phyloP scores from a whole-genome alignment of 2,888 invertebrate genomes.

The Diplolepis rosae region DNA sequence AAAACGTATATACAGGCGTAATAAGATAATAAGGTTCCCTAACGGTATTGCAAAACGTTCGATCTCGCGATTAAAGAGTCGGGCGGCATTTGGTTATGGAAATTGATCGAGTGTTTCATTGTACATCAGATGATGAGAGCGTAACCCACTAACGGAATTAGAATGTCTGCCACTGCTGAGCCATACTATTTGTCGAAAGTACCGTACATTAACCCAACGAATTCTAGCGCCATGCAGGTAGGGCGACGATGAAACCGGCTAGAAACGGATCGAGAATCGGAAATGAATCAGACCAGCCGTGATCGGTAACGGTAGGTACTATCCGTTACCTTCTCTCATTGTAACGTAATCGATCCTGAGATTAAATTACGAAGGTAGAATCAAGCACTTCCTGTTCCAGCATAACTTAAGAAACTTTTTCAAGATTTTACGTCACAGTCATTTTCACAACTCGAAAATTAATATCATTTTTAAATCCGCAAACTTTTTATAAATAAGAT shows the following conservation, averaged over 20 bases:
- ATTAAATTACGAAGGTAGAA: slow-evolving; percentile 12
- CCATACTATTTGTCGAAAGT: neutral
- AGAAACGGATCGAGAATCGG: slow-evolving; percentile 51
- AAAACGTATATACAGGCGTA: slow-evolving; percentile 1
- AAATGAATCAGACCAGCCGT: slow-evolving; percentile 61
- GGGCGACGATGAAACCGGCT: neutral
- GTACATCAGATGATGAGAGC: slow-evolving; percentile 35
- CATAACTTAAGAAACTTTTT: neutral
- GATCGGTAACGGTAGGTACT: slow-evolving; percentile 65
- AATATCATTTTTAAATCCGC: no score
- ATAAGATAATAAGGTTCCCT: slow-evolving; percentile 23
- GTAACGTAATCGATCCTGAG: slow-evolving; percentile 17
- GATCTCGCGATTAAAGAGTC: neutral
- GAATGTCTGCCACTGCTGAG: neutral
- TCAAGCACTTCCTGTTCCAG: neutral
- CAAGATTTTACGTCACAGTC: no score
- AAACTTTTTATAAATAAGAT: no score
- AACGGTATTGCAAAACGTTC: slow-evolving; percentile 19
- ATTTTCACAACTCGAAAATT: no score
- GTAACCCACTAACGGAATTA: slow-evolving; percentile 47
- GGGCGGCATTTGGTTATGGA: slow-evolving; percentile 15
- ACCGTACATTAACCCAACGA: neutral
- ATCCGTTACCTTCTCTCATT: slow-evolving; percentile 58
- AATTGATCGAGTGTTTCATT: slow-evolving; percentile 2
- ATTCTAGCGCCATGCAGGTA: neutral